A percentile compares a stretch with the other conserved stretches of the same genome.
phyloP scores from a whole-genome alignment of 2,113 vertebrate species.

The Semnornis frantzii region DNA sequence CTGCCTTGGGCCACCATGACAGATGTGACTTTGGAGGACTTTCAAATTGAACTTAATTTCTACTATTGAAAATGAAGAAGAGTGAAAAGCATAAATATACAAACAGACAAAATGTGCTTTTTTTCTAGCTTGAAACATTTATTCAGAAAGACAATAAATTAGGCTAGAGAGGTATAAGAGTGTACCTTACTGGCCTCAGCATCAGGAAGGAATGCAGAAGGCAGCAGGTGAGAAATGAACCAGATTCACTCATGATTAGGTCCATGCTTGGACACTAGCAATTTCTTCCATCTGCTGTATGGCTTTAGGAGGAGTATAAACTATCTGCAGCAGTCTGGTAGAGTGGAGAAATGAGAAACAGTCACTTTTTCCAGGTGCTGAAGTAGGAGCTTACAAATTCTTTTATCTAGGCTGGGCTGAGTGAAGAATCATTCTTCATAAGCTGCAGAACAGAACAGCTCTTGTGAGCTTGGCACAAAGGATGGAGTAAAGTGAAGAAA shows the following conservation, averaged over 20 bases:
- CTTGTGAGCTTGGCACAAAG: not conserved
- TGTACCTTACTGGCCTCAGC: not conserved
- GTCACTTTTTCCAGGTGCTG: not conserved
- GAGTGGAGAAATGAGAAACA: no score
- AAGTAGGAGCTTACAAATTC: not conserved
- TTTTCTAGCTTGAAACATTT: not conserved
- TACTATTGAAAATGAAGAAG: not conserved
- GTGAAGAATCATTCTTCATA: not conserved
- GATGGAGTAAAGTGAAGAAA: not conserved
- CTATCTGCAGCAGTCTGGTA: no score
- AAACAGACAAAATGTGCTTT: not conserved
- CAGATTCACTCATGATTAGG: no score
- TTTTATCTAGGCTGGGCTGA: not conserved
- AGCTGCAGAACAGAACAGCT: not conserved
- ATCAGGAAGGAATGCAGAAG: no score
- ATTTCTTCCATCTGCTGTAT: no score
- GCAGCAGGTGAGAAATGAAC: no score
- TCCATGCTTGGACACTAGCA: no score
- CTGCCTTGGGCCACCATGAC: no score
- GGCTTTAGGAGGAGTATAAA: no score
- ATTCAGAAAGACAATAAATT: not conserved
- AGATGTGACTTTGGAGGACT: not conserved
- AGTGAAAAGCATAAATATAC: not conserved
- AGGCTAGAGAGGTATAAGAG: not conserved
- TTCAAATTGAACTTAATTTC: not conserved